These are phyloP conservation scores for Coregonus clupeaformis DNA, from an alignment of 2,113 vertebrate genomes.

Conservation along the genomic window DNA sequence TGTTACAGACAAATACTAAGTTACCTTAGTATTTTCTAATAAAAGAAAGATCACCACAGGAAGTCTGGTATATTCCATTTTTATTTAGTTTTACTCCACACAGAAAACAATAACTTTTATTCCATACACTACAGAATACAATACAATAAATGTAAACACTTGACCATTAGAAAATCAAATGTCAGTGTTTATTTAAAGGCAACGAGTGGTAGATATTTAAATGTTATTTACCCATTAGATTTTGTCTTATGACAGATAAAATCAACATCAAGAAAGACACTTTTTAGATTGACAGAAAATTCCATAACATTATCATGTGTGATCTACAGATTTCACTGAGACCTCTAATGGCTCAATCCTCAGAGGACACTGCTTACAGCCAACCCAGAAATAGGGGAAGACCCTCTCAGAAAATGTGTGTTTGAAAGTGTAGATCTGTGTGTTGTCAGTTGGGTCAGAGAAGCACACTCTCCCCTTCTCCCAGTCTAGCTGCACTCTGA, in stretches of 20 bases:
- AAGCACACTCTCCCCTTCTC: constrained; percentile 63
- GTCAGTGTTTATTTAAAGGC: too few species aligned
- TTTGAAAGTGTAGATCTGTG: constrained; percentile 68
- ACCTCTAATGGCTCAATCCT: constrained; percentile 49
- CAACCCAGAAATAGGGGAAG: constrained; percentile 71
- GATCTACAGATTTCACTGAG: constrained; percentile 25
- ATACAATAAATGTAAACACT: too few species aligned
- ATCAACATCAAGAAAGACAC: neutral
- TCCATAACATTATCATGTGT: neutral
- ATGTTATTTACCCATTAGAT: too few species aligned
- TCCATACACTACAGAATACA: too few species aligned
- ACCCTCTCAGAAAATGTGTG: constrained; percentile 58
- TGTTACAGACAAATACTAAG: neutral
- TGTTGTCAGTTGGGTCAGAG: constrained; percentile 41
- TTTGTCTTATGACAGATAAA: neutral
- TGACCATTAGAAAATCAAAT: too few species aligned
- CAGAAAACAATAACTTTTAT: neutral
- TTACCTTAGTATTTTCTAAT: constrained; percentile 32
- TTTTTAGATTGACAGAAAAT: too few species aligned
- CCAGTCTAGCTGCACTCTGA: constrained; percentile 65
- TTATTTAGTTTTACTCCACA: too few species aligned
- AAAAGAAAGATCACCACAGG: constrained; percentile 15
- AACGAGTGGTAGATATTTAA: too few species aligned
- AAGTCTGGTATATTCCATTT: neutral
- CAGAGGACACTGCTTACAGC: constrained; percentile 60